Conservation (phyloP, 2,888 invertebrate species). For the Pasiphila rectangulata region DNA sequence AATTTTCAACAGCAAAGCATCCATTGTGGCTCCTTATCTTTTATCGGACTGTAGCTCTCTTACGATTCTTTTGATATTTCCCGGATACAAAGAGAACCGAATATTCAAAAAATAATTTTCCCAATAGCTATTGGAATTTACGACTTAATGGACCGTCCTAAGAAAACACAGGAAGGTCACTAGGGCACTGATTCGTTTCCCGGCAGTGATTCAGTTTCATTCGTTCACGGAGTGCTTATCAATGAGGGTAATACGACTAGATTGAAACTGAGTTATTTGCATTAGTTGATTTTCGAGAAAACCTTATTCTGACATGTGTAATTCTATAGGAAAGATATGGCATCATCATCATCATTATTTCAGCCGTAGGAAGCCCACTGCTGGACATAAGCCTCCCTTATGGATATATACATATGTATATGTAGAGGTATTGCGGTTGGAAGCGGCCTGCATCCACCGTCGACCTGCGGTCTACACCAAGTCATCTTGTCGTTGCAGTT, state of each 20-base stretch:
- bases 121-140: constrained; percentile 47
- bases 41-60: too few relatives aligned
- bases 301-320: too few relatives aligned
- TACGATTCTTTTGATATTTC: too few relatives aligned
- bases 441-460: too few relatives aligned
- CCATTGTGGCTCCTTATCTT: constrained; percentile 7
- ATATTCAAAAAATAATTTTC: constrained; percentile 36
- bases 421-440: too few relatives aligned
- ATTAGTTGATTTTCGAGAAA: not conserved
- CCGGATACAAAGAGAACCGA: constrained; percentile 17
- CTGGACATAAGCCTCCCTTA: too few relatives aligned
- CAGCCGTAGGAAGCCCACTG: too few relatives aligned
- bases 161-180: constrained; percentile 51
- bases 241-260: constrained; percentile 7
- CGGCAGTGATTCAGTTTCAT: constrained; percentile 40
- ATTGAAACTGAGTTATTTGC: constrained; percentile 5
- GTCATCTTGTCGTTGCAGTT: too few relatives aligned
- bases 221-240: constrained; percentile 19
- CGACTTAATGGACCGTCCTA: constrained; percentile 58
- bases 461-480: too few relatives aligned
- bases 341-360: too few relatives aligned
- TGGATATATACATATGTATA: too few relatives aligned
- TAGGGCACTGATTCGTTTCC: constrained; percentile 50
- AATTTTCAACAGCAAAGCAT: not conserved
- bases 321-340: too few relatives aligned